Evolutionary conservation across 2,113 vertebrate species (phyloP).

Genomic region (Oreochromis aureus): DNA sequence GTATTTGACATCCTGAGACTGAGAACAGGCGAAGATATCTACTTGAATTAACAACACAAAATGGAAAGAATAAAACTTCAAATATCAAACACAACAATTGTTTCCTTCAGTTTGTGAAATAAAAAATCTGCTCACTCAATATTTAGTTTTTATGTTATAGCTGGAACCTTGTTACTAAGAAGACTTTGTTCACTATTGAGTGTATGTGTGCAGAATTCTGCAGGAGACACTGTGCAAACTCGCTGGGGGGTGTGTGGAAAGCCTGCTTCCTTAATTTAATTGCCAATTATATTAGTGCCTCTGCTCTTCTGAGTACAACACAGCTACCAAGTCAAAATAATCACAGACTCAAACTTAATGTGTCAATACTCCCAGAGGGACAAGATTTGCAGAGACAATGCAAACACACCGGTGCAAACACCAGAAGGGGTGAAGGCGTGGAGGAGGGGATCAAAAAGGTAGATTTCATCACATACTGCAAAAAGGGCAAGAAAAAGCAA

Average conservation of each 20-base stretch:
- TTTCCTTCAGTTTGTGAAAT: background rate
- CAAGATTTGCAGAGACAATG: background rate
- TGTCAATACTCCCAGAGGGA: constrained; percentile 61
- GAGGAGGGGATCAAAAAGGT: background rate
- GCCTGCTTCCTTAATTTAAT: constrained; percentile 65
- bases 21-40: background rate
- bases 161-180: background rate
- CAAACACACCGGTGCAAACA: background rate
- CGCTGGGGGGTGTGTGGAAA: constrained; percentile 39
- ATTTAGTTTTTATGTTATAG: background rate
- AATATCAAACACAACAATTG: background rate
- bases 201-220: constrained; percentile 35
- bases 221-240: constrained; percentile 46
- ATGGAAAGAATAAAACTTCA: background rate
- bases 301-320: constrained; percentile 42
- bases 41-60: background rate
- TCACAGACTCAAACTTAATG: constrained; percentile 60
- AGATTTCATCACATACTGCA: background rate
- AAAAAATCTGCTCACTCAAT: background rate
- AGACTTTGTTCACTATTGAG: background rate
- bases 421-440: background rate
- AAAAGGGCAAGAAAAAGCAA: background rate
- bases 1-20: background rate
- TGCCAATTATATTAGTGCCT: constrained; percentile 66
- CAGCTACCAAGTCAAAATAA: constrained; percentile 60